Evolutionary conservation across 1,140 invertebrate species (phyloP).

Genomic region (Plutomurus gul): DNA sequence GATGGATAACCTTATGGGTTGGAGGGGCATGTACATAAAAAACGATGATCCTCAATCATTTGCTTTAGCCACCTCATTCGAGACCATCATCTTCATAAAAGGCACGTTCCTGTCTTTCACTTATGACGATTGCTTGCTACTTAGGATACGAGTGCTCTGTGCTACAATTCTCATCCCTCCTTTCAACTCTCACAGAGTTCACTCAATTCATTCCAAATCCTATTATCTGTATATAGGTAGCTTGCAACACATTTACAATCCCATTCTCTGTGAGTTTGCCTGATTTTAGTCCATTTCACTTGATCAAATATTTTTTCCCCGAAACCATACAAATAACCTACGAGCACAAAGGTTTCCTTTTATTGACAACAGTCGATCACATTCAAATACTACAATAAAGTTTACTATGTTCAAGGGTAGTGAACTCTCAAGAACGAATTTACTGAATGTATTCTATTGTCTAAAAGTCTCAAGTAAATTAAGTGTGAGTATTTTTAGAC

Average conservation of each 20-base stretch:
- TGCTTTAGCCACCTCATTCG: constrained; percentile 22
- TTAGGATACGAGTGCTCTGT: not conserved
- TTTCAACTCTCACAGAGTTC: not conserved
- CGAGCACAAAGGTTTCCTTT: too few relatives aligned
- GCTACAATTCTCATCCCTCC: not conserved
- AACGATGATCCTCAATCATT: constrained; percentile 22
- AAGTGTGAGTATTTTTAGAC: not conserved
- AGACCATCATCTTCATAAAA: constrained; percentile 41
- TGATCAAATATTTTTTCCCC: not conserved
- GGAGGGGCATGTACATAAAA: not conserved
- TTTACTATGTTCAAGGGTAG: too few relatives aligned
- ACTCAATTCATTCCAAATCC: not conserved
- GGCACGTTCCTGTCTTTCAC: constrained; percentile 38
- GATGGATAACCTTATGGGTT: not conserved
- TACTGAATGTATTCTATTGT: too few relatives aligned
- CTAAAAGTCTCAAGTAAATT: too few relatives aligned
- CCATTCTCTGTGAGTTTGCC: not conserved
- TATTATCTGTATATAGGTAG: too few relatives aligned
- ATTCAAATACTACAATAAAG: too few relatives aligned
- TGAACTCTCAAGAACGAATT: too few relatives aligned
- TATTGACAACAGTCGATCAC: too few relatives aligned
- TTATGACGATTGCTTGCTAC: not conserved
- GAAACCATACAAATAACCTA: too few relatives aligned
- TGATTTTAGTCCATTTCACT: not conserved
- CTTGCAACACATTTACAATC: too few relatives aligned